A percentile compares a stretch with the other conserved stretches of the same genome.
Conservation (phyloP, 2,888 invertebrate species). For the Calliphora vomitoria region DNA sequence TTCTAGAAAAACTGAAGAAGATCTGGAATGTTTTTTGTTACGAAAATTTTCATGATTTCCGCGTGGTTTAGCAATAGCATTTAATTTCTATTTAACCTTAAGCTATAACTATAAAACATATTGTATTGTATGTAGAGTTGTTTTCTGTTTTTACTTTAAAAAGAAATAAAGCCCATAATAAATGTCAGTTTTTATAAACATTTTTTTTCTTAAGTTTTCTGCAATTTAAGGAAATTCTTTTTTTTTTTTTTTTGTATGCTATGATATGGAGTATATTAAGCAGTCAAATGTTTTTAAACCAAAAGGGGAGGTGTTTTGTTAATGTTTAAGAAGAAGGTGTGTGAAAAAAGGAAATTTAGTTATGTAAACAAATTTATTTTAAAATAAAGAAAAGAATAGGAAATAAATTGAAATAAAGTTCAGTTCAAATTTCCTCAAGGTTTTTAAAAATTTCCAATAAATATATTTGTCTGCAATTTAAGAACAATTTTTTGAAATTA, state of each 20-base stretch:
- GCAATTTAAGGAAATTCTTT: not conserved
- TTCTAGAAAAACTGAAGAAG: conserved; percentile 54
- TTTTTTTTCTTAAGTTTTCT: not conserved
- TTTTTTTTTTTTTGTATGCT: no score
- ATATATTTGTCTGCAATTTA: no score
- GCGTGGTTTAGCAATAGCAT: conserved; percentile 70
- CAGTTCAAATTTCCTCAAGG: no score
- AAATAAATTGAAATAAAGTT: no score
- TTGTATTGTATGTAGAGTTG: conserved; percentile 31
- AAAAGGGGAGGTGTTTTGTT: conserved; percentile 18
- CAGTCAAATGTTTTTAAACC: conserved; percentile 19
- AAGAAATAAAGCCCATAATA: conserved; percentile 46
- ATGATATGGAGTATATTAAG: conserved; percentile 46
- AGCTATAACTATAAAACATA: conserved; percentile 64
- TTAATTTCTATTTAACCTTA: conserved; percentile 74
- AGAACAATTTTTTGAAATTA: no score
- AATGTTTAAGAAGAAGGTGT: conserved; percentile 14
- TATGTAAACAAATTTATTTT: conserved; percentile 5
- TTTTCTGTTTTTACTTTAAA: not conserved
- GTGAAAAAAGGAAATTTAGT: conserved; percentile 18
- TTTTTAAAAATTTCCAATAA: no score
- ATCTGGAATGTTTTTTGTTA: conserved; percentile 42
- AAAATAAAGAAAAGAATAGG: not conserved
- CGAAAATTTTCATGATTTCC: conserved; percentile 69
- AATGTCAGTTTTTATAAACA: conserved; percentile 60